These are phyloP conservation scores for Pterophyllum scalare DNA, from an alignment of 2,113 vertebrate species.

Conservation along the genomic window DNA sequence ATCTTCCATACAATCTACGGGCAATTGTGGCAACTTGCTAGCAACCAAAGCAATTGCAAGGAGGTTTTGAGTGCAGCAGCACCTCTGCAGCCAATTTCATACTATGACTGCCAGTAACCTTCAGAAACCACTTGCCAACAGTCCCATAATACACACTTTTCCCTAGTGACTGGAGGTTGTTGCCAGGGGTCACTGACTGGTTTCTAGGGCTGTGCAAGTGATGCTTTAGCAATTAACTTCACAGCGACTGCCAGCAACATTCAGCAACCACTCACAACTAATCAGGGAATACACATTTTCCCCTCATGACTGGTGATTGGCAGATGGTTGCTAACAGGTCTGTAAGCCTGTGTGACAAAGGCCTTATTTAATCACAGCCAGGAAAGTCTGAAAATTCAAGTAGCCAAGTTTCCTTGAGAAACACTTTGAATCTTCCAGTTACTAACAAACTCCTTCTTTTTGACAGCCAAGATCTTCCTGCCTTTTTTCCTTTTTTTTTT, in stretches of 20 bases:
- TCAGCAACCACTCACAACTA: neutral
- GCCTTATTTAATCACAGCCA: neutral
- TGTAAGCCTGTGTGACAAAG: neutral
- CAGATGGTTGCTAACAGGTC: neutral
- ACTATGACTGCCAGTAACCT: neutral
- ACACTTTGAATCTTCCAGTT: neutral
- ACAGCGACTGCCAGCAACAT: neutral
- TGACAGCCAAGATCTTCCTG: neutral
- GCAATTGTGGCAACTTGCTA: neutral
- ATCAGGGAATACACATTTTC: neutral
- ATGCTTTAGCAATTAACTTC: neutral
- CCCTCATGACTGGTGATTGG: neutral
- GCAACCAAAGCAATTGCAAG: neutral
- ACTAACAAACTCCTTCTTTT: neutral
- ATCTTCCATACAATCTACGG: neutral
- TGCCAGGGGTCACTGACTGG: neutral
- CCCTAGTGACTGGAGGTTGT: neutral
- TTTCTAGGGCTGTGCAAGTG: neutral
- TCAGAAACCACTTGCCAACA: neutral
- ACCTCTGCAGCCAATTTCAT: neutral
- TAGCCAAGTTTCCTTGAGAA: slow-evolving; percentile 9
- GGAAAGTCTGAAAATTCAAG: slow-evolving; percentile 2
- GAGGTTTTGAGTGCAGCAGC: neutral
- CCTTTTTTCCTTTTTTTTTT: neutral
- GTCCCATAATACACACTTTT: neutral